Evolutionary conservation across 2,797 vertebrate genomes (phyloP).

Genomic region (Sciurus vulgaris): DNA sequence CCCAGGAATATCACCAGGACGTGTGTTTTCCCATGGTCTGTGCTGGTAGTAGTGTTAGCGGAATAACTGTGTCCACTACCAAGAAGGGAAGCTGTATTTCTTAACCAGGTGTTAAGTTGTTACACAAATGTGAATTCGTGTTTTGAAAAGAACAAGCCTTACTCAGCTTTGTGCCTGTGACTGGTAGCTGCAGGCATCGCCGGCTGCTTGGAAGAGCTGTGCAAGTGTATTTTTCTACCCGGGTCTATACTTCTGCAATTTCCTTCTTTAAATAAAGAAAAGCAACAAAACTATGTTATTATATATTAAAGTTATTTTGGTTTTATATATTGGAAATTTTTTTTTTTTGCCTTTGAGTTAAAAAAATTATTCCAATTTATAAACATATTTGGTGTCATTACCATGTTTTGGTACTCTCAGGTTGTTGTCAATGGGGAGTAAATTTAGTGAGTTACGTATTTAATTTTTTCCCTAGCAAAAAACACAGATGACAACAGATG

Average conservation of each 20-base stretch:
- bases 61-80: slow-evolving; percentile 45
- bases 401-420: background rate
- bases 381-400: background rate
- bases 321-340: slow-evolving; percentile 87
- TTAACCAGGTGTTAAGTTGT: slow-evolving; percentile 32
- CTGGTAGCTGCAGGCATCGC: slow-evolving; percentile 82
- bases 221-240: slow-evolving; percentile 88
- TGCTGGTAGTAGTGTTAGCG: slow-evolving; percentile 58
- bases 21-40: too few relatives aligned
- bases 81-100: slow-evolving; percentile 58
- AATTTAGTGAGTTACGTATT: background rate
- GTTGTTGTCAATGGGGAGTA: background rate
- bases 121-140: slow-evolving; percentile 70
- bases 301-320: slow-evolving; percentile 85
- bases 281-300: slow-evolving; percentile 78
- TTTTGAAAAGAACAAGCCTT: slow-evolving; percentile 39
- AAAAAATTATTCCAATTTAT: background rate
- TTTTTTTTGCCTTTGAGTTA: slow-evolving; percentile 73
- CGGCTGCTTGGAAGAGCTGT: slow-evolving; percentile 77
- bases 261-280: slow-evolving; percentile 81
- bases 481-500: background rate
- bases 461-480: background rate
- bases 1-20: too few relatives aligned
- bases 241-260: slow-evolving; percentile 84
- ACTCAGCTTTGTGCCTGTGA: background rate